Evolutionary conservation across 2,797 vertebrate species (phyloP).

Genomic region (Notolepis coatsorum): DNA sequence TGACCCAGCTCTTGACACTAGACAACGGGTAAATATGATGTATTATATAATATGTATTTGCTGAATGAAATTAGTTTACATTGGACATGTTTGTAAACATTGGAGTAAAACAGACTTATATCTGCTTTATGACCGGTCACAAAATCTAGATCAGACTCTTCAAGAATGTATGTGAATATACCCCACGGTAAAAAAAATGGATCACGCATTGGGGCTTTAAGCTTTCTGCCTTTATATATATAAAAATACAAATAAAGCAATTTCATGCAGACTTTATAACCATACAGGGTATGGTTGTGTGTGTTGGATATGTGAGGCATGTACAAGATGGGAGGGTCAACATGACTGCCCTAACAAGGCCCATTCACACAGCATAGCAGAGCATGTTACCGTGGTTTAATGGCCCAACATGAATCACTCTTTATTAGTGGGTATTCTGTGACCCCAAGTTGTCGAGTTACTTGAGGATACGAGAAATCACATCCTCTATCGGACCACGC

Average conservation of each 20-base stretch:
- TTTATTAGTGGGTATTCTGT: constrained; percentile 14
- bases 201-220: too few relatives aligned
- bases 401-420: constrained; percentile 38
- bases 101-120: too few relatives aligned
- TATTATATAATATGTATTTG: too few relatives aligned
- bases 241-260: constrained; percentile 9
- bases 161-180: too few relatives aligned
- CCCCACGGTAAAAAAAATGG: too few relatives aligned
- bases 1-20: too few relatives aligned
- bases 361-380: constrained; percentile 37
- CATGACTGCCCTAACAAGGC: constrained; percentile 6
- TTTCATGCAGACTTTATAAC: constrained; percentile 17
- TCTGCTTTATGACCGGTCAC: too few relatives aligned
- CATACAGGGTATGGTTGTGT: not conserved
- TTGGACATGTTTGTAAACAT: too few relatives aligned
- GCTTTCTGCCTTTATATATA: too few relatives aligned
- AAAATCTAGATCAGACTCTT: too few relatives aligned
- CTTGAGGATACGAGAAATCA: constrained; percentile 37
- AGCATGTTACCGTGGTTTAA: constrained; percentile 37
- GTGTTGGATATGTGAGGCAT: not conserved
- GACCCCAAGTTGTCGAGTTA: constrained; percentile 47
- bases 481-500: constrained; percentile 40
- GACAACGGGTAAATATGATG: too few relatives aligned
- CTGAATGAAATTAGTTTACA: too few relatives aligned
- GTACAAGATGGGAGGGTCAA: not conserved